Conservation (phyloP, 2,888 invertebrate genomes). For the Torymus auratus region DNA sequence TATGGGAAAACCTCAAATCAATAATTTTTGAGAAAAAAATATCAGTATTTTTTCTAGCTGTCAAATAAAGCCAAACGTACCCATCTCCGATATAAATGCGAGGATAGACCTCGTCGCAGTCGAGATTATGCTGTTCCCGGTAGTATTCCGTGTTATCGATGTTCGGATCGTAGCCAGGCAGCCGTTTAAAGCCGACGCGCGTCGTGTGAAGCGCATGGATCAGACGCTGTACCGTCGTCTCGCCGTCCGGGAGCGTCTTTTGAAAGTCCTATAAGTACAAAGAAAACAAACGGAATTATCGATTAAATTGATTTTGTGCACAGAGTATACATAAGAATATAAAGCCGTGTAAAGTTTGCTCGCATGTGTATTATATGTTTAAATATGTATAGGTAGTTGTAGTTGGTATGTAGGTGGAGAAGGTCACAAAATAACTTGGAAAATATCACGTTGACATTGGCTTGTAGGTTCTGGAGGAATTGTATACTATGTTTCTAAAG, state of each 20-base stretch:
- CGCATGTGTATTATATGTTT: no score
- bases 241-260: conserved; percentile 64
- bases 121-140: conserved; percentile 77
- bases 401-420: no score
- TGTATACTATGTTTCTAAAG: no score
- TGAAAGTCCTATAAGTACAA: conserved; percentile 66
- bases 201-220: conserved; percentile 60
- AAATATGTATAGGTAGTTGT: no score
- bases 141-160: conserved; percentile 63
- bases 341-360: not conserved
- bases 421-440: no score
- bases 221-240: conserved; percentile 64
- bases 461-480: no score
- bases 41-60: not conserved
- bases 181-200: conserved; percentile 63
- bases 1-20: not conserved
- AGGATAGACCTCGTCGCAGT: conserved; percentile 87
- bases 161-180: conserved; percentile 67
- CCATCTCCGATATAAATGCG: conserved; percentile 86
- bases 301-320: no score
- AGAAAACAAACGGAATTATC: not conserved
- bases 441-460: no score
- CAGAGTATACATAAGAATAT: not conserved
- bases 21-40: conserved; percentile 31
- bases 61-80: conserved; percentile 78